A percentile compares a stretch with the other conserved stretches of the same genome.
These are phyloP conservation scores for Anser brachyrhynchus DNA, from an alignment of 2,113 vertebrate species.

Conservation along the genomic window DNA sequence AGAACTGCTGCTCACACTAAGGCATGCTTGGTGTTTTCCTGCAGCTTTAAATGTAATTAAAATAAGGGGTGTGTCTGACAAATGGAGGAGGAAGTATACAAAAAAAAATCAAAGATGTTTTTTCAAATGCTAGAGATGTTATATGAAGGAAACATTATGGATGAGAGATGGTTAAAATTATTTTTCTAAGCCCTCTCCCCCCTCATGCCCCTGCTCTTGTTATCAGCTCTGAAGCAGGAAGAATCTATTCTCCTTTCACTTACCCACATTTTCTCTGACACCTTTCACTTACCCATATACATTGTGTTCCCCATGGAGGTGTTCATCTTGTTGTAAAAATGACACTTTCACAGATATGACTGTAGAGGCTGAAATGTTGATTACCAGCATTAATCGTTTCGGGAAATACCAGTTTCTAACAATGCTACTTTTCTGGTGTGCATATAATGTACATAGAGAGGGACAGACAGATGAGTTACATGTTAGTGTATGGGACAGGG, in stretches of 20 bases:
- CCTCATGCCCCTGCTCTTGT: neutral
- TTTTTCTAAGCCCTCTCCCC: neutral
- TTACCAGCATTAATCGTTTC: slow-evolving; percentile 48
- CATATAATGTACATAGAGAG: neutral
- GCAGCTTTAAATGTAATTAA: neutral
- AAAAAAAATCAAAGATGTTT: neutral
- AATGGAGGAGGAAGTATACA: neutral
- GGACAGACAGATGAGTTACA: neutral
- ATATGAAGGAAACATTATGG: neutral
- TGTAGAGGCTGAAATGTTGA: slow-evolving; percentile 45
- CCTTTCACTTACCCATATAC: slow-evolving; percentile 38
- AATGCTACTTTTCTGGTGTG: neutral
- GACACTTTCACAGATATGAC: slow-evolving; percentile 20
- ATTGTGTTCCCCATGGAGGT: neutral
- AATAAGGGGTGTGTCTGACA: neutral
- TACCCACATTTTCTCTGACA: slow-evolving; percentile 32
- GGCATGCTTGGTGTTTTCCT: neutral
- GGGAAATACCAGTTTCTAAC: slow-evolving; percentile 18
- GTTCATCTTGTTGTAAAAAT: slow-evolving; percentile 44
- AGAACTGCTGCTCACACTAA: neutral
- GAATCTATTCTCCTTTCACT: slow-evolving; percentile 26
- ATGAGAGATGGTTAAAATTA: neutral
- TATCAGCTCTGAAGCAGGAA: neutral
- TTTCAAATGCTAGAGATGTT: neutral
- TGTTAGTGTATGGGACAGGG: neutral